phyloP scores from a whole-genome alignment of 2,888 invertebrate species.

The Drosophila kuntzei region DNA sequence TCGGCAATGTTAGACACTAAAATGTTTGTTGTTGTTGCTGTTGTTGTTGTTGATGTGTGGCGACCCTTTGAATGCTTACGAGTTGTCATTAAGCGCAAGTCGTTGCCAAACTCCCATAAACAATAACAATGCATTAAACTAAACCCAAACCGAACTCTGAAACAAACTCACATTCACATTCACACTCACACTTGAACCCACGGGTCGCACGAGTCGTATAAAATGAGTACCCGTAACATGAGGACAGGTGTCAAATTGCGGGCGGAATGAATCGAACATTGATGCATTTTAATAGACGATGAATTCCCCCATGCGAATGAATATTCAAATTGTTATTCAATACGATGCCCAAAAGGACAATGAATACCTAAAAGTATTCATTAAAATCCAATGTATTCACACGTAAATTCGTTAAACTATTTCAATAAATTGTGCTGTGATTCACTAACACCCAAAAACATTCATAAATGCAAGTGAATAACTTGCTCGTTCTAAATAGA shows the following conservation, averaged over 20 bases:
- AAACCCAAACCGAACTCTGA: constrained; percentile 21
- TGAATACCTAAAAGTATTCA: constrained; percentile 5
- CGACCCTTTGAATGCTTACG: constrained; percentile 68
- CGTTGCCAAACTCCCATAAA: constrained; percentile 76
- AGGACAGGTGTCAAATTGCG: constrained; percentile 49
- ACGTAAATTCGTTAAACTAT: background rate
- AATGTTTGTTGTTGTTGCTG: constrained; percentile 36
- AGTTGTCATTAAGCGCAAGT: constrained; percentile 73
- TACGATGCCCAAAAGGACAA: constrained; percentile 12
- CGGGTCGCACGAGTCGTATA: constrained; percentile 36
- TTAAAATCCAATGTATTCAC: background rate
- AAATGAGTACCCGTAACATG: constrained; percentile 23
- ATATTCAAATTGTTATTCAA: constrained; percentile 16
- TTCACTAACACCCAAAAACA: background rate
- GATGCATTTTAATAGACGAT: constrained; percentile 16
- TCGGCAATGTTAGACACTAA: constrained; percentile 42
- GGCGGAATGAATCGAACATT: constrained; percentile 28
- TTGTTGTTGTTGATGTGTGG: constrained; percentile 47
- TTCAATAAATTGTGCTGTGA: background rate
- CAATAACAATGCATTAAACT: constrained; percentile 62
- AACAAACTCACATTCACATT: background rate
- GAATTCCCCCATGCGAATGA: constrained; percentile 1
- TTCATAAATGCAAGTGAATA: constrained; percentile 3
- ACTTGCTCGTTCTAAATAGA: background rate
- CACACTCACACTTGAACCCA: constrained; percentile 1